A percentile compares a stretch with the other conserved stretches of the same genome.
phyloP scores from a whole-genome alignment of 2,113 vertebrate species.

The Callospermophilus lateralis region DNA sequence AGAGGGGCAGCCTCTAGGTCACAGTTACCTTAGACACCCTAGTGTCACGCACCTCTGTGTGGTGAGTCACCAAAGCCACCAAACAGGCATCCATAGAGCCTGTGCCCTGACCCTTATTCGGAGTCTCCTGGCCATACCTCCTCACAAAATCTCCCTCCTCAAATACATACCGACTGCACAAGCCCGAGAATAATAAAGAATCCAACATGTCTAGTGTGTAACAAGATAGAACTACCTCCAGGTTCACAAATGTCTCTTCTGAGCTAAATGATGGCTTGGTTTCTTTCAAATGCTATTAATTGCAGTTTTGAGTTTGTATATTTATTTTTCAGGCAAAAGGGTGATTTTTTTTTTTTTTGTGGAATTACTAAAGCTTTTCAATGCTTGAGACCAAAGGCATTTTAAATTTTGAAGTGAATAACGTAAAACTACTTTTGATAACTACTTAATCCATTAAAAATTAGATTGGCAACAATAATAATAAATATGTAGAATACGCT shows the following conservation, averaged over 20 bases:
- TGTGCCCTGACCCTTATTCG: constrained; percentile 60
- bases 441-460: constrained; percentile 25
- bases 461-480: background rate
- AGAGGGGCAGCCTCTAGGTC: background rate
- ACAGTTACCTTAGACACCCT: background rate
- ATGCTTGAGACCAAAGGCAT: constrained; percentile 49
- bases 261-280: constrained; percentile 67
- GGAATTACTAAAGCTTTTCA: constrained; percentile 81
- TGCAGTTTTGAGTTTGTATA: constrained; percentile 81
- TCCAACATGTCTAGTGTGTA: background rate
- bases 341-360: constrained; percentile 69
- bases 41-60: background rate
- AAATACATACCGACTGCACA: constrained; percentile 42
- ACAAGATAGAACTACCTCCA: constrained; percentile 54
- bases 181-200: constrained; percentile 56
- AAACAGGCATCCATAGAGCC: background rate
- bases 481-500: background rate
- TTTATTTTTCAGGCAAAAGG: constrained; percentile 83
- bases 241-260: constrained; percentile 64
- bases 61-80: constrained; percentile 57
- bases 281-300: constrained; percentile 78
- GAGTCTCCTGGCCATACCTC: constrained; percentile 41
- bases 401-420: constrained; percentile 82
- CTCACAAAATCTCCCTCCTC: constrained; percentile 66
- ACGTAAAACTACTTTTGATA: constrained; percentile 74